Base-by-base conservation (phyloP, 2,888 invertebrate genomes). In the Hydrotaea cyrtoneurina region DNA sequence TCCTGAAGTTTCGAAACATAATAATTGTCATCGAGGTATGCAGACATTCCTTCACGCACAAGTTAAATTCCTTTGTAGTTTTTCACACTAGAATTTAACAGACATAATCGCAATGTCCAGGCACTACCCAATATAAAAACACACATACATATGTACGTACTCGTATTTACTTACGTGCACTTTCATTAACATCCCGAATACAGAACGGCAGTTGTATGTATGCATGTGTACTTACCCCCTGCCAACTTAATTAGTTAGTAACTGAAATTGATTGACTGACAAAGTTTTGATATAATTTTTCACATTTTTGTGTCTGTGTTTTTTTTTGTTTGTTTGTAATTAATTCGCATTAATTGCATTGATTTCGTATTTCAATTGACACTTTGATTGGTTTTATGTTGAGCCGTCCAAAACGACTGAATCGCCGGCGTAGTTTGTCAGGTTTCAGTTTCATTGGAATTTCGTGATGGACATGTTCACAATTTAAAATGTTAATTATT, bases 381-480 rank as follows among this genome's bases (percentile, higher is more conserved):
- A 66, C 43, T 43, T 66, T 66, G 69, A 69, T 69, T 15, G 69
- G 19, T 69, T 69, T 69, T 13, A 23, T 7, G 43, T 43, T 31
- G 5, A n/a, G 21, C 36, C 59, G 17, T 11, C 39, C 43, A 2
- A 0, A 66, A 2, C 17, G 4, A 36, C 39, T 17, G 36, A 43
- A 4, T 66, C 11, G 43, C 23, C 62, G 36, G 19, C 17, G 59
- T 71, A 62, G 64, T 62, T 78, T 71, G 66, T 55, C 66, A 73
- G 72, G 46, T 77, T 73, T 79, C 69, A 64, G 26, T 75, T 19
- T 50, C 55, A 23, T 66, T 80, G 0, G 31, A 43, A 80, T 53
- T 69, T 76, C 26, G 55, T 46, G 76, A 72, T 66, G 71, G 76
- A 26, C 66, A 77, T 76, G 57, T 76, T 79, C 64, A 80, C 76